Evolutionary conservation across 2,797 vertebrate genomes (phyloP), one percentile per base, ranked within the genome.

Genomic region (Artibeus jamaicensis): DNA sequence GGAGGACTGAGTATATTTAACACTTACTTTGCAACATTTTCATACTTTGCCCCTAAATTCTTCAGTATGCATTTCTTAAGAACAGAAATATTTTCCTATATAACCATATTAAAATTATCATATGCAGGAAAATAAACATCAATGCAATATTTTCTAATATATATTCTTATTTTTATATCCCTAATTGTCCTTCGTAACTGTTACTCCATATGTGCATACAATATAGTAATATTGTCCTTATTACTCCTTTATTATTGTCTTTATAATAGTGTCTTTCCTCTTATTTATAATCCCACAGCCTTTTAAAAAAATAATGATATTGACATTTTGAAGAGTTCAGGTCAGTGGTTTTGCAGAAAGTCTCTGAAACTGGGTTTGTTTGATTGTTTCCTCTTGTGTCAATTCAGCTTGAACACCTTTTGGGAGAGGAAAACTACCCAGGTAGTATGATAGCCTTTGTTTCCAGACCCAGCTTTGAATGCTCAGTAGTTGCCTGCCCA

Each of bases 11-110:
- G 11, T 53, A 57, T 65, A 57, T 65, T 68, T 91, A 34, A 57
- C 14, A 88, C 46, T 89, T 89, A 83, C 44, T 95, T 88, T 44
- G n/a, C 29, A 78, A n/a, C 42, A 83, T 83, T 84, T 78, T 79
- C 26, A 78, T 6, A 11, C 48, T 83, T 82, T 62, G 16, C 65
- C 42, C 37, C 65, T 86, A 73, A 78, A 68, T 84, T 42, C 37
- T 83, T 59, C 29, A 76, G 29, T 90, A 16, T 70, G 21, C 3
- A 15, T 82, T 68, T 86, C 34, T 70, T 94, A 73, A 77, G 5
- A 81, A 48, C 21, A 59, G 71, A 15, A 74, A 3, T 44, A 22
- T 85, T 76, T 95, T 53, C 37, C 46, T 76, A 19, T 18, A 18
- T 46, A 71, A 92, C 3, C 24, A 9, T 73, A 59, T 48, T 55